These are phyloP conservation scores for Allophyes oxyacanthae DNA, from an alignment of 2,888 invertebrate species.

Conservation along the genomic window DNA sequence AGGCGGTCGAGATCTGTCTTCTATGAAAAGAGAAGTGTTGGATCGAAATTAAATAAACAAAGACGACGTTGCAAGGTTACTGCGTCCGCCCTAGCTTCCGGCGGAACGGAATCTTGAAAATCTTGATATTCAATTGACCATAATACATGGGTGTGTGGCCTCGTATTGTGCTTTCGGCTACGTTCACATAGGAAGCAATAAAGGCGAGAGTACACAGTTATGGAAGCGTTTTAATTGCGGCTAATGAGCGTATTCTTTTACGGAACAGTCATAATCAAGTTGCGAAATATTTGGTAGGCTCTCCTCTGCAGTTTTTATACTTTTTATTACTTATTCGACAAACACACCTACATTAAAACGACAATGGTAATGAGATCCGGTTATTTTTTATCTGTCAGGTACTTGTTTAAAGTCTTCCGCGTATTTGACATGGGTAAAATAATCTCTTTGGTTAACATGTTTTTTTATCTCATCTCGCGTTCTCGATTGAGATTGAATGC, in stretches of 20 bases:
- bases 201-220: slow-evolving; percentile 40
- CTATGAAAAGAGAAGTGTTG: slow-evolving; percentile 61
- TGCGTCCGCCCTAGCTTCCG: slow-evolving; percentile 69
- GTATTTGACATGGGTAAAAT: slow-evolving; percentile 37
- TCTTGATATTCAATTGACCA: slow-evolving; percentile 54
- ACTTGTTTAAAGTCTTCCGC: slow-evolving; percentile 56
- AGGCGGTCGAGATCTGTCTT: slow-evolving; percentile 71
- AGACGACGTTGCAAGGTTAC: slow-evolving; percentile 68
- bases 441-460: slow-evolving; percentile 19
- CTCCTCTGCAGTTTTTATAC: slow-evolving; percentile 27
- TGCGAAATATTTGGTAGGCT: slow-evolving; percentile 42
- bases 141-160: slow-evolving; percentile 59
- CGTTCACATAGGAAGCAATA: slow-evolving; percentile 61
- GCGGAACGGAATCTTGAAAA: slow-evolving; percentile 63
- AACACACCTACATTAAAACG: slow-evolving; percentile 27
- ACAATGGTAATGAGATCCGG: slow-evolving; percentile 61
- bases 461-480: slow-evolving; percentile 9
- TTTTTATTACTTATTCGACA: slow-evolving; percentile 5
- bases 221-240: slow-evolving; percentile 54
- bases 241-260: slow-evolving; percentile 46
- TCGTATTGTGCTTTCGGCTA: slow-evolving; percentile 58
- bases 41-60: slow-evolving; percentile 63
- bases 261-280: slow-evolving; percentile 27
- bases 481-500: slow-evolving; percentile 1
- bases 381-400: slow-evolving; percentile 51